Base-by-base conservation (phyloP, 2,888 invertebrate genomes). In the Ophraella communa region DNA sequence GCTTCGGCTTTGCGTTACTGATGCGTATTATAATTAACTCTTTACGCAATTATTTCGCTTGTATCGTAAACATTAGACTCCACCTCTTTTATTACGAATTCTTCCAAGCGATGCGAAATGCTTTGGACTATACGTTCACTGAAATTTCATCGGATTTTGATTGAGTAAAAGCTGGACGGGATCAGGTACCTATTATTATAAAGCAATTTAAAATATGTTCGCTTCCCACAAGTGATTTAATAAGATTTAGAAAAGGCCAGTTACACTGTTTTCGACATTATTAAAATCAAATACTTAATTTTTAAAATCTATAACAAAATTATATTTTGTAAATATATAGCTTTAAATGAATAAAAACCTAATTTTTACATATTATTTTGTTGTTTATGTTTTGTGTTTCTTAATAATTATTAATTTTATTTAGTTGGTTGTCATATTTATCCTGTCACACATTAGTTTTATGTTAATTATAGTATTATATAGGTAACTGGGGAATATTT, bases 21-120 rank as follows among this genome's bases (percentile, higher is more conserved):
- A 63, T 66, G 63, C 66, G 56, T 63, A 66, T 63, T 66, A 49
- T 66, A 66, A 66, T 66, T 66, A 66, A 63, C 66, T 63, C 49
- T 63, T 62, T 66, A 66, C 63, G 63, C 66, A 66, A 66, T 64
- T 60, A 56, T 66, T 64, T 60, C 49, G 58, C 47, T 58, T 45
- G 53, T 62, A 62, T 65, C 62, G 54, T 58, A 62, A 62, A 65
- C 62, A 65, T 53, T 53, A 53, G 58, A 54, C 65, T 65, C 65
- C 65, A 65, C 65, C 65, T 65, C 57, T 65, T 65, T 58, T 65
- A 65, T 62, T 65, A 42, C 58, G 45, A 47, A 62, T 65, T 61
- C 51, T 51, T 39, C 33, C 51, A 35, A 51, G 24, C 59, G 51
- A 49, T 51, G 51, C 39, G 24, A 27, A 51, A 39, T 49, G 59